Evolutionary conservation across 2,797 vertebrate genomes (phyloP), one percentile per base, ranked within the genome.

Genomic region (Diplodus sargus): DNA sequence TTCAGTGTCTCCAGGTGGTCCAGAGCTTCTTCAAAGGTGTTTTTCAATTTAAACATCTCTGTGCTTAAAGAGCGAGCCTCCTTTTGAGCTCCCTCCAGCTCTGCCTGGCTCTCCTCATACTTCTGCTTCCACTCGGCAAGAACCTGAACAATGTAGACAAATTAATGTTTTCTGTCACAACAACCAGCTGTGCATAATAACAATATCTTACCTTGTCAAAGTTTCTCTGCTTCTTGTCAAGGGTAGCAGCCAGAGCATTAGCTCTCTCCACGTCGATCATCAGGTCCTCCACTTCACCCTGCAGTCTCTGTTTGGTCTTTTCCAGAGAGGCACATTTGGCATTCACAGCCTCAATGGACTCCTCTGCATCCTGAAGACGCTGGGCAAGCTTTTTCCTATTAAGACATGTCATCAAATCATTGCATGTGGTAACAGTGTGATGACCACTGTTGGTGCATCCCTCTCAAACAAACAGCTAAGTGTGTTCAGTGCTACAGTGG

Each of bases 321-420:
- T 92, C 96, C 87, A 97, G 82, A 0, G 96, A 97, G 8, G 96
- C 96, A 82, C 96, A 97, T 79, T 97, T 97, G 82, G 96, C 94
- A 0, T 96, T 97, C 70, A 95, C 95, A 0, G 96, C 96, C 90
- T 97, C 96, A 59, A 96, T 95, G 0, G 94, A 93, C 81, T 97
- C 96, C 76, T 97, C 96, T 0, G 96, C 96, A 0, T 97, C 96
- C 82, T 97, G 96, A 4, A 97, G 91, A 30, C 96, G 78, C 89
- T 96, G 96, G 0, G 96, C 96, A 78, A 97, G 74, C 91, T 96
- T 96, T 91, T 97, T 97, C 94, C 96, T 97, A 82, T 58, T 42
- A 52, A 70, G 22, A 43, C 12, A 18, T 42, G 52, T 34, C 34
- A 34, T 1, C 17, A 17, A 54, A 25, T 28, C 15, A 0, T 5